These are phyloP conservation scores for Gibbula magus DNA, from an alignment of 2,888 invertebrate genomes.

Conservation along the genomic window DNA sequence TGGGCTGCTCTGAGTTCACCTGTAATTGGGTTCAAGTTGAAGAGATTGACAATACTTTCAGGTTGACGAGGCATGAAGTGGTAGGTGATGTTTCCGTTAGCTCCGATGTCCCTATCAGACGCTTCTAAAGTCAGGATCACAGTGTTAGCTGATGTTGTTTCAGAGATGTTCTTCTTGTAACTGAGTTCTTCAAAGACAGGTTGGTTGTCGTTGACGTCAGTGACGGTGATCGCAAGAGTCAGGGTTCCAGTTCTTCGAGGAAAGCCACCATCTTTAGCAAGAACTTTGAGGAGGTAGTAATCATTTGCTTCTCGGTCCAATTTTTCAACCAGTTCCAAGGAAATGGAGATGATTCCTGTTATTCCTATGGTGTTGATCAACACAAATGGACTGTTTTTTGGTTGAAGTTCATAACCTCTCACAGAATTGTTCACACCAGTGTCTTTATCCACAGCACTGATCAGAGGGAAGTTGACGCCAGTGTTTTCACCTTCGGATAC, in stretches of 20 bases:
- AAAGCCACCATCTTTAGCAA: constrained; percentile 77
- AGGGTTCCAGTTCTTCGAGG: constrained; percentile 52
- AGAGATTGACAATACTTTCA: constrained; percentile 80
- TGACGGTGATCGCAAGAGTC: constrained; percentile 70
- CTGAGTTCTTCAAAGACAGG: constrained; percentile 92
- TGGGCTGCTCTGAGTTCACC: constrained; percentile 88
- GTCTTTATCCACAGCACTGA: constrained; percentile 83
- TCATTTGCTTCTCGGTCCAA: constrained; percentile 93
- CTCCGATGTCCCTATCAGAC: constrained; percentile 93
- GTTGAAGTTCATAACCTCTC: constrained; percentile 40
- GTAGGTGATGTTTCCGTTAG: constrained; percentile 96
- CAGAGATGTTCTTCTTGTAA: constrained; percentile 88
- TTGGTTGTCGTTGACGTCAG: constrained; percentile 83
- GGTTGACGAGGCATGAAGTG: constrained; percentile 80
- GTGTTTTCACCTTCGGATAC: constrained; percentile 45
- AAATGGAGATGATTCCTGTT: not conserved
- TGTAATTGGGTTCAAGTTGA: constrained; percentile 91
- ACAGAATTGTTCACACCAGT: constrained; percentile 90
- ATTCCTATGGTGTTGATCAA: constrained; percentile 19
- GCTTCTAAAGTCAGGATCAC: constrained; percentile 84
- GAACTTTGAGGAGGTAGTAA: constrained; percentile 85
- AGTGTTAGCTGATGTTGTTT: constrained; percentile 89
- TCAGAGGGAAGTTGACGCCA: constrained; percentile 42
- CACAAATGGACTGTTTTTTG: constrained; percentile 34
- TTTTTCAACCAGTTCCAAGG: constrained; percentile 27